Conservation (phyloP, 1,140 invertebrate species). For the Asobara japonica region DNA sequence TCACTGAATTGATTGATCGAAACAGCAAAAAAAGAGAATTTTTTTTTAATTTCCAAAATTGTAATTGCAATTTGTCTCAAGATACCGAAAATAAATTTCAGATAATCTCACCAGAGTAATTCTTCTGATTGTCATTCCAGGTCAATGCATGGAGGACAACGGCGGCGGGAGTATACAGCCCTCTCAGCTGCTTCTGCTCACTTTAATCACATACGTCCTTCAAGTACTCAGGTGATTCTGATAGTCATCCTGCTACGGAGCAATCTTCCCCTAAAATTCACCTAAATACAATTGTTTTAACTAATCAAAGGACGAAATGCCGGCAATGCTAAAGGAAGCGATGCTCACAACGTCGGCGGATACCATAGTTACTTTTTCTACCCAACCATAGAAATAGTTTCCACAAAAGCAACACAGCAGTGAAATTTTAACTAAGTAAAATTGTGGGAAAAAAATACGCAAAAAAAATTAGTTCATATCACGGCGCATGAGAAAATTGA, state of each 20-base stretch:
- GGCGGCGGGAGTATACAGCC: constrained; percentile 49
- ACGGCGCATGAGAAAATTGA: constrained; percentile 34
- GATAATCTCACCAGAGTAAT: too few species aligned
- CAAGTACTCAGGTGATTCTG: constrained; percentile 65
- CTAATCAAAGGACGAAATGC: not conserved
- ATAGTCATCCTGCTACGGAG: constrained; percentile 37
- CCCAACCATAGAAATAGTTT: not conserved
- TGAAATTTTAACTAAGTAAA: constrained; percentile 27
- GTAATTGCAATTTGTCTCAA: too few species aligned
- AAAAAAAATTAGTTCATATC: constrained; percentile 63
- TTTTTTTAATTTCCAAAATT: too few species aligned
- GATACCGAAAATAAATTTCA: too few species aligned
- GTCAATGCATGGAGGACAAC: constrained; percentile 63
- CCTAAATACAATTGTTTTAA: not conserved
- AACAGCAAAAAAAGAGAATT: too few species aligned
- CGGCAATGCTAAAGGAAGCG: not conserved
- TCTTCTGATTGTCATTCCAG: constrained; percentile 51
- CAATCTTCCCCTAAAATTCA: not conserved
- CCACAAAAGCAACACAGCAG: constrained; percentile 36
- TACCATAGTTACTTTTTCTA: not conserved
- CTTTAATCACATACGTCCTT: constrained; percentile 48
- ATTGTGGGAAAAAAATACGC: constrained; percentile 33
- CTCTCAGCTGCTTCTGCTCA: constrained; percentile 54
- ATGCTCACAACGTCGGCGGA: not conserved
- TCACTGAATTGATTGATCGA: too few species aligned